These are phyloP conservation scores for Hystrix brachyura DNA, from an alignment of 2,113 vertebrate species.

Conservation along the genomic window DNA sequence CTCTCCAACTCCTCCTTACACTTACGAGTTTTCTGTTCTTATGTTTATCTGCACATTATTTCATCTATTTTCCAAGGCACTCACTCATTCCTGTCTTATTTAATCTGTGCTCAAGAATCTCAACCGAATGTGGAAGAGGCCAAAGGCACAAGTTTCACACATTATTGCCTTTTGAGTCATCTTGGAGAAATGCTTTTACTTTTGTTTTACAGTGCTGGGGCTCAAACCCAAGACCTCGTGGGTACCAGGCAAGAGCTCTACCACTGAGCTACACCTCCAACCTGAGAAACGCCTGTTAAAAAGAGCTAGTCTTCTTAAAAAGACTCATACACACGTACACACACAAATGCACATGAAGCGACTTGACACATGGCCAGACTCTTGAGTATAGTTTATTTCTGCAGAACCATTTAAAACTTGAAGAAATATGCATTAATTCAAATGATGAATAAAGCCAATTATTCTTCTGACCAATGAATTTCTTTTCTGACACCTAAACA, in stretches of 20 bases:
- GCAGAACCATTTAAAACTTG: slow-evolving; percentile 41
- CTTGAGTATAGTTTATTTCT: slow-evolving; percentile 50
- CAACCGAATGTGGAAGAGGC: slow-evolving; percentile 18
- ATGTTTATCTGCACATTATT: background rate
- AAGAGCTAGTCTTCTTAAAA: slow-evolving; percentile 35
- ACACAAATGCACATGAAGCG: background rate
- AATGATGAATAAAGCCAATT: slow-evolving; percentile 5
- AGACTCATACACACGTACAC: background rate
- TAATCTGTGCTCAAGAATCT: slow-evolving; percentile 46
- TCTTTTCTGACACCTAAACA: background rate
- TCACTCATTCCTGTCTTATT: slow-evolving; percentile 17
- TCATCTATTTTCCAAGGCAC: background rate
- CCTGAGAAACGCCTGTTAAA: background rate
- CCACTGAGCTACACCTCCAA: background rate
- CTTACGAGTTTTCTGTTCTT: slow-evolving; percentile 31
- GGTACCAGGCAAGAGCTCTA: background rate
- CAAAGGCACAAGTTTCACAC: background rate
- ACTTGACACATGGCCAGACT: background rate
- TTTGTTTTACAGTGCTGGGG: background rate
- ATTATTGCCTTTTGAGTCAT: background rate
- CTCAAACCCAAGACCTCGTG: background rate
- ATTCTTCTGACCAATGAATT: background rate
- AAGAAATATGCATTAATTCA: slow-evolving; percentile 25
- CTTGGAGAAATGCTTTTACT: slow-evolving; percentile 15
- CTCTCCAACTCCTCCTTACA: background rate